Evolutionary conservation across 2,797 vertebrate species (phyloP), one percentile per base, ranked within the genome.

Genomic region (Nannoperca australis): DNA sequence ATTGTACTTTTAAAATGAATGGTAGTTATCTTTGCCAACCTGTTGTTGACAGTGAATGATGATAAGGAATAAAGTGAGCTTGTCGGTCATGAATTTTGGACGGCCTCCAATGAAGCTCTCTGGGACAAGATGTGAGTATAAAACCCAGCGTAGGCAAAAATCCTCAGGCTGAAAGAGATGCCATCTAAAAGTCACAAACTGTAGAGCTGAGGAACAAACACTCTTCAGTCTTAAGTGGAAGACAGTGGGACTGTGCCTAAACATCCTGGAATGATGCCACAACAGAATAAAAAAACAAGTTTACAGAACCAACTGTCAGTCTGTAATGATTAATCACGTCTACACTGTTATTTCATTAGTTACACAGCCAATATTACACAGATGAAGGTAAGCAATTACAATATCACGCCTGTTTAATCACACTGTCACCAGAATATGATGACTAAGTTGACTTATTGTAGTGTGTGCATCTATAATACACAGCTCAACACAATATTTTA

Each of bases 1-100:
- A 67, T 54, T 54, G 73, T 70, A 53, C 81, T 80, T 79, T 77
- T 61, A 51, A 81, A 88, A 86, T 65, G 74, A 75, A 75, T 15
- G 67, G 75, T 51, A 49, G 78, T 82, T 81, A 84, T 85, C 84
- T 88, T 69, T 73, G 56, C 77, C 84, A 88, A 86, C 86, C 77
- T 82, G 79, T 79, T 86, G 83, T 64, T 70, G 79, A 79, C 78
- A 81, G 61, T 75, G 86, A 83, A 76, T 59, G 64, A 88, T 85
- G 76, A 84, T 72, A 45, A 79, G 47, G 22, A 61, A 22, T 47
- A 73, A 67, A 80, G 50, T 56, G 63, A 80, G 73, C 49, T 40
- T 68, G 72, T 69, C 54, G 61, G 56, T 78, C 85, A 73, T 74
- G 50, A 59, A 64, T 83, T 86, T 82, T 83, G 78, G 72, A 85